Conservation (phyloP, 2,888 invertebrate species). For the Tiphia femorata region DNA sequence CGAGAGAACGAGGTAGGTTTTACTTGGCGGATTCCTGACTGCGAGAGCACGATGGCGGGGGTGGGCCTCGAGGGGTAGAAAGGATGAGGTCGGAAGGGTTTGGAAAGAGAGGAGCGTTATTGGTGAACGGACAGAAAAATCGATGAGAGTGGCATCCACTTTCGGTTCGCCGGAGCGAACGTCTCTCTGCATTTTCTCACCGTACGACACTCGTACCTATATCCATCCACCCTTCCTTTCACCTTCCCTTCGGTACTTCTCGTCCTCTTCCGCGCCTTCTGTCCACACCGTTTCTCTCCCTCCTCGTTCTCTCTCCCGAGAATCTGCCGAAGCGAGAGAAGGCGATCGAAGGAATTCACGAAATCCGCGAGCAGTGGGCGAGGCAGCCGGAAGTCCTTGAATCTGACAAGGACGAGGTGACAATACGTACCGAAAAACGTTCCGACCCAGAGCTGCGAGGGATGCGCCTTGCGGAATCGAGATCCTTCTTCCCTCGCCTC, state of each 20-base stretch:
- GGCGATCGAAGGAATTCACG: slow-evolving; percentile 14
- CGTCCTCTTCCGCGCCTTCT: not conserved
- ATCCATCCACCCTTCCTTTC: not conserved
- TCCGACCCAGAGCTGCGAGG: too few relatives aligned
- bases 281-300: not conserved
- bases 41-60: slow-evolving; percentile 21
- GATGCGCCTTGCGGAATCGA: too few relatives aligned
- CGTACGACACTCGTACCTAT: slow-evolving; percentile 23
- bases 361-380: not conserved
- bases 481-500: too few relatives aligned
- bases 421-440: too few relatives aligned
- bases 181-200: slow-evolving; percentile 44
- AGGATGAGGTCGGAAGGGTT: too few relatives aligned
- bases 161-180: slow-evolving; percentile 40
- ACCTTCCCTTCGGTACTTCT: not conserved
- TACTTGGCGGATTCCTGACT: slow-evolving; percentile 50
- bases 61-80: slow-evolving; percentile 12
- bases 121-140: slow-evolving; percentile 63
- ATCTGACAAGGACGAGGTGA: not conserved
- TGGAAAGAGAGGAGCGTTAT: too few relatives aligned
- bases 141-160: slow-evolving; percentile 51
- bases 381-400: not conserved
- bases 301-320: not conserved
- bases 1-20: slow-evolving; percentile 31
- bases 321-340: slow-evolving; percentile 10